These are phyloP conservation scores for Metacarcinus magister DNA, from an alignment of 2,888 invertebrate genomes.

Conservation along the genomic window DNA sequence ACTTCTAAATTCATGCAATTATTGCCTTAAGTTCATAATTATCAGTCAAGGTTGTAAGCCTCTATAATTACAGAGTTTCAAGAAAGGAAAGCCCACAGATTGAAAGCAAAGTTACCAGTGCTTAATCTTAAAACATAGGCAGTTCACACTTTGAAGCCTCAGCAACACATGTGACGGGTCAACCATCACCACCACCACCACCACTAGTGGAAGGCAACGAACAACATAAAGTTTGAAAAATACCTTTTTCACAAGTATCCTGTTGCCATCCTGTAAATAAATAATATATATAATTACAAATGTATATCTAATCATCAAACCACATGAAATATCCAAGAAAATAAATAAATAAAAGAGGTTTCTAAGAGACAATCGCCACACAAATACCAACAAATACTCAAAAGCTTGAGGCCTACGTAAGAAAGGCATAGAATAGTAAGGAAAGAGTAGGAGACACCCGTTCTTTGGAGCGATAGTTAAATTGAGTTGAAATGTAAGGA, in stretches of 20 bases:
- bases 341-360: neutral
- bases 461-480: too few relatives aligned
- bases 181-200: constrained; percentile 22
- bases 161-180: neutral
- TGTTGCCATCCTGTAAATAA: constrained; percentile 81
- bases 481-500: too few relatives aligned
- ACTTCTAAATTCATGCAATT: constrained; percentile 19
- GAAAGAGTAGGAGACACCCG: too few relatives aligned
- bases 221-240: constrained; percentile 65
- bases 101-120: neutral
- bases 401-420: too few relatives aligned
- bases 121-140: neutral
- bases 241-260: constrained; percentile 80
- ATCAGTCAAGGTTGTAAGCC: neutral
- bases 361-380: too few relatives aligned
- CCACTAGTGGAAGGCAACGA: constrained; percentile 28
- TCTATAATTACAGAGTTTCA: neutral
- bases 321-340: constrained; percentile 5
- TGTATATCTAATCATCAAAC: constrained; percentile 15
- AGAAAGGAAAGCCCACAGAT: neutral
- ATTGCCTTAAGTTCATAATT: neutral
- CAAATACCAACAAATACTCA: too few relatives aligned
- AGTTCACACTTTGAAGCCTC: neutral
- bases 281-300: constrained; percentile 54
- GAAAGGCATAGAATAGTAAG: too few relatives aligned